These are phyloP conservation scores for Caenorhabditis sp. DNA, from an alignment of 2,888 invertebrate genomes.

Conservation along the genomic window DNA sequence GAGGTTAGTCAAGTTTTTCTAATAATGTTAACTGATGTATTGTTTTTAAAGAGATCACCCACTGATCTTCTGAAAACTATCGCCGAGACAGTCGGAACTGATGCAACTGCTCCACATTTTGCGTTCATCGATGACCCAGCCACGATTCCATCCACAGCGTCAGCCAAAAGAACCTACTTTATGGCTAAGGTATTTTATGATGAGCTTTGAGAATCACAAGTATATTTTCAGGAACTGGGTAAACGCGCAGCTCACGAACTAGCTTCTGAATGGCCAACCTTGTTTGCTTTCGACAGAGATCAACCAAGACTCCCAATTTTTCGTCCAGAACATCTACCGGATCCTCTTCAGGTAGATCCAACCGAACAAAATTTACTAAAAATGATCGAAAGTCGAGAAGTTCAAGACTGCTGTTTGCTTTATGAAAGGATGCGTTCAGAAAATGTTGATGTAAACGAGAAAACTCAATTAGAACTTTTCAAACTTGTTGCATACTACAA, in stretches of 20 bases:
- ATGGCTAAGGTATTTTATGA: constrained; percentile 51
- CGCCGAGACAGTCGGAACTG: constrained; percentile 81
- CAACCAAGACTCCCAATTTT: constrained; percentile 65
- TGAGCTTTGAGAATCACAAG: neutral
- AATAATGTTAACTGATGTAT: neutral
- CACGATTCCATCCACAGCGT: constrained; percentile 62
- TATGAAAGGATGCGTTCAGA: constrained; percentile 62
- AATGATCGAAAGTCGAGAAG: constrained; percentile 54
- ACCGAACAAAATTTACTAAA: constrained; percentile 53
- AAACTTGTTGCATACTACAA: constrained; percentile 63
- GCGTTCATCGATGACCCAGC: constrained; percentile 89
- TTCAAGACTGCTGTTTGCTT: constrained; percentile 55
- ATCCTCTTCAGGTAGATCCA: constrained; percentile 55
- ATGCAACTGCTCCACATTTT: constrained; percentile 86
- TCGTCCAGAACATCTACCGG: constrained; percentile 57
- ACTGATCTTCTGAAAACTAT: constrained; percentile 83
- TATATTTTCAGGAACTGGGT: constrained; percentile 59
- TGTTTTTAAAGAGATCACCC: constrained; percentile 78
- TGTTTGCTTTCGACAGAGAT: constrained; percentile 69
- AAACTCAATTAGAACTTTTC: constrained; percentile 51
- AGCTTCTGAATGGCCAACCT: constrained; percentile 70
- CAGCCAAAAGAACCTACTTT: constrained; percentile 54
- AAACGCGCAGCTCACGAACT: constrained; percentile 66
- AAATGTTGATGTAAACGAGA: constrained; percentile 47
- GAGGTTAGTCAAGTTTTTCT: constrained; percentile 11